These are phyloP conservation scores for Rana temporaria DNA, from an alignment of 2,113 vertebrate genomes.

Conservation along the genomic window DNA sequence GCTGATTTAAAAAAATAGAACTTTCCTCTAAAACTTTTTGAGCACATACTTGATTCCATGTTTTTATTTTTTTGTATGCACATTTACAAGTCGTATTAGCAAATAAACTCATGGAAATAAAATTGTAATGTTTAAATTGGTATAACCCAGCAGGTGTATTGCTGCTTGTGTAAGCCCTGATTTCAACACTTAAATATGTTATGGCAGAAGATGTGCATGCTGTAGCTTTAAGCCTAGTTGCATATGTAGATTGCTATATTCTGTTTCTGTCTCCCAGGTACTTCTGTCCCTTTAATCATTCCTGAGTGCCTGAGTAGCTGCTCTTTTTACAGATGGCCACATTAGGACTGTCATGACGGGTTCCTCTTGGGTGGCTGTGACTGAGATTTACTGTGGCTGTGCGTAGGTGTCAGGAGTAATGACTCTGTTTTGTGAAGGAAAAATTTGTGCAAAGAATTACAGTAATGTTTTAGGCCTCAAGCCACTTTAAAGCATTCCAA, in stretches of 20 bases:
- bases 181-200: too few relatives aligned
- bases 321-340: not conserved
- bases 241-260: not conserved
- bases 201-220: too few relatives aligned
- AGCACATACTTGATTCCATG: too few relatives aligned
- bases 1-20: too few relatives aligned
- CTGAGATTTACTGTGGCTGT: not conserved
- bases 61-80: too few relatives aligned
- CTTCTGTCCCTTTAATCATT: not conserved
- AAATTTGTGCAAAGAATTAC: constrained; percentile 8
- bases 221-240: too few relatives aligned
- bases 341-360: not conserved
- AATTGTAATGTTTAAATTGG: too few relatives aligned
- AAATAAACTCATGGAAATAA: too few relatives aligned
- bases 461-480: constrained; percentile 3
- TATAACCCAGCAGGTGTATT: too few relatives aligned
- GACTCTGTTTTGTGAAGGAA: not conserved
- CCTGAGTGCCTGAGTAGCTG: not conserved
- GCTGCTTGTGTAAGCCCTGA: too few relatives aligned
- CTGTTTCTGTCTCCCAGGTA: not conserved
- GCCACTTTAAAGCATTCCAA: constrained; percentile 20
- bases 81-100: too few relatives aligned
- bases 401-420: constrained; percentile 10
- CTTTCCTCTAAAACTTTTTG: too few relatives aligned
- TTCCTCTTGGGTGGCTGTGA: not conserved